Base-by-base conservation (phyloP, 2,797 vertebrate genomes). In the Peromyscus attwateri region DNA sequence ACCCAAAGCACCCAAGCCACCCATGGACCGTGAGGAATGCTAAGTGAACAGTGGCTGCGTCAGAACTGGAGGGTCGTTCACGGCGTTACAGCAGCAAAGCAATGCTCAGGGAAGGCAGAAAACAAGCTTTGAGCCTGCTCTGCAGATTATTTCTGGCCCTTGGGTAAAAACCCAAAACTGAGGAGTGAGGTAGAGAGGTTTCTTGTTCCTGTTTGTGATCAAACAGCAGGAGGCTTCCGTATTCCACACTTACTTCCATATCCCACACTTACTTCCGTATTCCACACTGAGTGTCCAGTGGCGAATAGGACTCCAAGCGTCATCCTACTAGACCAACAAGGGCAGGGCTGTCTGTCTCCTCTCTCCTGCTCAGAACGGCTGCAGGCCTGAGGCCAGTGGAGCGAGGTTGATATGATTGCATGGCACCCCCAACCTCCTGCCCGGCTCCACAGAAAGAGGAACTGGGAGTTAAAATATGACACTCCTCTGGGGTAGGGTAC, bases 11-110 rank as follows among this genome's bases (percentile, higher is more conserved):
- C 37, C 31, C n/a, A 46, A 66, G 17, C 55, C 29, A 6, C 62
- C 76, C 3, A 2, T 23, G n/a, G 1, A 34, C 40, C 4, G 13
- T 13, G 37, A 31, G 17, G 84, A 87, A 17, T 31, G 19, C 43
- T 27, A 57, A 17, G 5, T 19, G 37, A 27, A 77, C 0, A 0
- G 68, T 14, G 40, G 55, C 79, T 37, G 2, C 34, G 60, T 29
- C 13, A 14, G 70, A 85, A 31, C 43, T 16, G 14, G 0, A 52
- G 40, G 43, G 12, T 43, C 25, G 19, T 29, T n/a, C 75, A 6
- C 43, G 27, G 43, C 6, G 43, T 12, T 8, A 0, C 8, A 6
- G 43, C 8, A 0, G 10, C 23, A 21, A 66, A 66, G 21, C 76
- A 16, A 60, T 60, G 29, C 10, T 27, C 34, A 21, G 34, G 0